phyloP scores from a whole-genome alignment of 2,797 vertebrate species.

The Anisognathus igniventris region DNA sequence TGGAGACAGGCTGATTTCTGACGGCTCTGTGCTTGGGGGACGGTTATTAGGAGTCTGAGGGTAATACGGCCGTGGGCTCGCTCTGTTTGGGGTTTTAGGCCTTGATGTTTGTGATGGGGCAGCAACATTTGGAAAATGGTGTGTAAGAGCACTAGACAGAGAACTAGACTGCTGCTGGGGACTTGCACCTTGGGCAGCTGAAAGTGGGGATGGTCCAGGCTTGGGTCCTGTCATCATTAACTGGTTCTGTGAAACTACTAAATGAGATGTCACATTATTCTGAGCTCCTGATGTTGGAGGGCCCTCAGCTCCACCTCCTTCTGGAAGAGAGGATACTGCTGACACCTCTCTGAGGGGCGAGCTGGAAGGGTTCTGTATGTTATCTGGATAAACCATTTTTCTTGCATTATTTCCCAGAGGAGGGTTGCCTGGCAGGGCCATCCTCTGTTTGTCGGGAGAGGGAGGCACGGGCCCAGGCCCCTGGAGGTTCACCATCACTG shows the following conservation, averaged over 20 bases:
- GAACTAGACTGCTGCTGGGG: conserved; percentile 86
- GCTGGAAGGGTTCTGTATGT: conserved; percentile 81
- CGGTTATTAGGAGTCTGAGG: conserved; percentile 96
- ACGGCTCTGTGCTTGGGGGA: conserved; percentile 96
- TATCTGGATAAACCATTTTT: conserved; percentile 90
- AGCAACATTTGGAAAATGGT: conserved; percentile 91
- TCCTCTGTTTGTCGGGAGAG: conserved; percentile 92
- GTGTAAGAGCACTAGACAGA: conserved; percentile 80
- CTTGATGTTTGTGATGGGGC: conserved; percentile 92
- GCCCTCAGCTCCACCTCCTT: conserved; percentile 80
- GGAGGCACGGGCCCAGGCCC: conserved; percentile 87
- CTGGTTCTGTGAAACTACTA: conserved; percentile 84
- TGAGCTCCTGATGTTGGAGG: conserved; percentile 78
- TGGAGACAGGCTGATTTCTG: conserved; percentile 97
- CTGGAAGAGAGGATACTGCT: conserved; percentile 78
- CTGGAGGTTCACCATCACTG: conserved; percentile 94
- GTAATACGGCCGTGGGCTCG: conserved; percentile 95
- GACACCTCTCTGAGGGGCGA: conserved; percentile 84
- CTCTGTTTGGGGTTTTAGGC: conserved; percentile 97
- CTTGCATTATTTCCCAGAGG: conserved; percentile 82
- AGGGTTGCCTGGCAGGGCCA: conserved; percentile 85
- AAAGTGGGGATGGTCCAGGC: conserved; percentile 82
- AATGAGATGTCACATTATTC: conserved; percentile 85
- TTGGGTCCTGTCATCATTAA: conserved; percentile 87
- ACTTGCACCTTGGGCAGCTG: conserved; percentile 86